Percentiles rank a stretch among this genome's conserved stretches.
phyloP scores from a whole-genome alignment of 2,113 vertebrate genomes.

The Corynorhinus townsendii region DNA sequence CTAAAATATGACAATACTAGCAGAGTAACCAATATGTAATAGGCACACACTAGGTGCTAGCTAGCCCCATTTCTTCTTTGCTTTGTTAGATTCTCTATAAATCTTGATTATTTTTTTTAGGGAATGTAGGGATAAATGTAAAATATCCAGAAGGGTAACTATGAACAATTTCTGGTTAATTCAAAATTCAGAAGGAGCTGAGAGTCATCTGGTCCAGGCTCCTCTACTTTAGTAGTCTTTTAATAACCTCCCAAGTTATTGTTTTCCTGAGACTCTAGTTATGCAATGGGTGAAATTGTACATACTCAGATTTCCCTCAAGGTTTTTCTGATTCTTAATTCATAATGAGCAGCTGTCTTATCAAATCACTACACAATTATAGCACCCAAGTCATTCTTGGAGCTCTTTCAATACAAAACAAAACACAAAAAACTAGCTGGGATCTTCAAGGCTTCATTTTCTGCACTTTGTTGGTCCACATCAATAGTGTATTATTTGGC shows the following conservation, averaged over 20 bases:
- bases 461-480: background rate
- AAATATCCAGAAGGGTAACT: background rate
- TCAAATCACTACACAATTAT: constrained; percentile 31
- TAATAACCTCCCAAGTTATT: background rate
- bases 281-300: background rate
- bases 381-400: constrained; percentile 46
- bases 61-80: background rate
- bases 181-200: background rate
- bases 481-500: background rate
- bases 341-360: constrained; percentile 45
- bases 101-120: background rate
- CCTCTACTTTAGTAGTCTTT: background rate
- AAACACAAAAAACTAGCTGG: background rate
- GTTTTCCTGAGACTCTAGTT: background rate
- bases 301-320: constrained; percentile 27
- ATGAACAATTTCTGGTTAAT: background rate
- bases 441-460: background rate
- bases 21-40: background rate
- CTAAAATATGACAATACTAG: background rate
- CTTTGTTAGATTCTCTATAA: background rate
- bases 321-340: constrained; percentile 24
- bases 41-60: background rate
- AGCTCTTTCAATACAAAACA: background rate
- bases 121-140: background rate
- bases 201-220: background rate